A percentile compares a stretch with the other conserved stretches of the same genome.
phyloP scores from a whole-genome alignment of 2,113 vertebrate species.

The Tautogolabrus adspersus region DNA sequence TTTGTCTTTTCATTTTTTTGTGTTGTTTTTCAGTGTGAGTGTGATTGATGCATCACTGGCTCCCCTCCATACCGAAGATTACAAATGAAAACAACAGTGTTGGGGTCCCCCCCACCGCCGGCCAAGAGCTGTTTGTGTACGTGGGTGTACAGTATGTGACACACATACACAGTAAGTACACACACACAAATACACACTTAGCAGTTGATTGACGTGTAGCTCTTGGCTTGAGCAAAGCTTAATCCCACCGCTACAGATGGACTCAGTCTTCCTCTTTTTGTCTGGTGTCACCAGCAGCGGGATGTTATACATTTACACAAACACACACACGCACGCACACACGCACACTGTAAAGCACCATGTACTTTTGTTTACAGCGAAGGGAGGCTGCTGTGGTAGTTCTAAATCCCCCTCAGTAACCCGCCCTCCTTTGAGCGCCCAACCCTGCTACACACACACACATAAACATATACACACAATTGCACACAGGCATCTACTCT shows the following conservation, averaged over 20 bases:
- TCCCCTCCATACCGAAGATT: constrained; percentile 64
- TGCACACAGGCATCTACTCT: constrained; percentile 55
- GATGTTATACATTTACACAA: constrained; percentile 51
- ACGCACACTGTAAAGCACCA: constrained; percentile 23
- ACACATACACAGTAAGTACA: constrained; percentile 18
- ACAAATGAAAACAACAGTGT: constrained; percentile 65
- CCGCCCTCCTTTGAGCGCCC: constrained; percentile 50
- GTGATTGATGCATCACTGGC: constrained; percentile 61
- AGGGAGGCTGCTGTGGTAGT: constrained; percentile 57
- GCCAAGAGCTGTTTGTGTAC: constrained; percentile 29
- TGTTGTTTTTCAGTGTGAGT: constrained; percentile 26
- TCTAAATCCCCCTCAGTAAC: constrained; percentile 68
- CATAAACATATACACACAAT: constrained; percentile 19
- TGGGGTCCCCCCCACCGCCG: constrained; percentile 54
- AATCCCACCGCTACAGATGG: constrained; percentile 81
- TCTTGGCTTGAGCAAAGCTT: constrained; percentile 72
- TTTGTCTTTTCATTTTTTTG: constrained; percentile 15
- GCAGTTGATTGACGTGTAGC: constrained; percentile 75
- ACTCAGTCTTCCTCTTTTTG: constrained; percentile 77
- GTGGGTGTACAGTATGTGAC: constrained; percentile 40
- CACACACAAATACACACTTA: constrained; percentile 48
- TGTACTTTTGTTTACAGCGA: constrained; percentile 69
- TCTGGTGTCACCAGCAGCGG: constrained; percentile 70
- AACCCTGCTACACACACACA: constrained; percentile 41
- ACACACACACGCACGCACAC: constrained; percentile 44